A percentile compares a stretch with the other conserved stretches of the same genome.
Conservation (phyloP, 2,113 vertebrate species). For the Hiodon tergisus region DNA sequence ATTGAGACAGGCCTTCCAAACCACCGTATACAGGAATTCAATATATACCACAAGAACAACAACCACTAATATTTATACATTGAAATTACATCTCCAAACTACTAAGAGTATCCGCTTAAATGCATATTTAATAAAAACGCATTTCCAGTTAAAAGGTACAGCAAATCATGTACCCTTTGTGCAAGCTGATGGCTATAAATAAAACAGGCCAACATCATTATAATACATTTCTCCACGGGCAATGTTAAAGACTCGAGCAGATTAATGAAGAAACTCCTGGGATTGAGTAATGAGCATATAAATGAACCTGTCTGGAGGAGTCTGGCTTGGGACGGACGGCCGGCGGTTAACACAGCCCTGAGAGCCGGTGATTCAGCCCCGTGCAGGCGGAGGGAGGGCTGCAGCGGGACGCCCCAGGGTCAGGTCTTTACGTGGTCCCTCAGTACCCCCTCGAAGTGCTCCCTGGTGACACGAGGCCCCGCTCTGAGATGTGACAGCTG, state of each 20-base stretch:
- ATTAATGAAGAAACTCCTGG: not conserved
- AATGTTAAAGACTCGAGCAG: not conserved
- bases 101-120: too few relatives aligned
- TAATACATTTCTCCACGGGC: not conserved
- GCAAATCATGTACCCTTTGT: not conserved
- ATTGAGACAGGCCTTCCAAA: not conserved
- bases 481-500: constrained; percentile 65
- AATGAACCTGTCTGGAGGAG: not conserved
- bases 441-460: constrained; percentile 49
- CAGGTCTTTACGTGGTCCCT: too few relatives aligned
- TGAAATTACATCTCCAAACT: too few relatives aligned
- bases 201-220: not conserved
- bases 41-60: too few relatives aligned
- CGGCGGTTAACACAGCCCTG: not conserved
- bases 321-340: not conserved
- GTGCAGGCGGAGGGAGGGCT: not conserved
- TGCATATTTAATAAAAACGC: too few relatives aligned
- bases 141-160: too few relatives aligned
- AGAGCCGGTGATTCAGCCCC: constrained; percentile 7
- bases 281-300: not conserved
- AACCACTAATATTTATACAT: too few relatives aligned
- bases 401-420: not conserved
- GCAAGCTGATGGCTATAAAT: not conserved
- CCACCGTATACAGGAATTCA: not conserved
- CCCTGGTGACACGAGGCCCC: constrained; percentile 52